A percentile compares a stretch with the other conserved stretches of the same genome.
These are phyloP conservation scores for Lacanobia wlatinum DNA, from an alignment of 2,888 invertebrate genomes.

Conservation along the genomic window DNA sequence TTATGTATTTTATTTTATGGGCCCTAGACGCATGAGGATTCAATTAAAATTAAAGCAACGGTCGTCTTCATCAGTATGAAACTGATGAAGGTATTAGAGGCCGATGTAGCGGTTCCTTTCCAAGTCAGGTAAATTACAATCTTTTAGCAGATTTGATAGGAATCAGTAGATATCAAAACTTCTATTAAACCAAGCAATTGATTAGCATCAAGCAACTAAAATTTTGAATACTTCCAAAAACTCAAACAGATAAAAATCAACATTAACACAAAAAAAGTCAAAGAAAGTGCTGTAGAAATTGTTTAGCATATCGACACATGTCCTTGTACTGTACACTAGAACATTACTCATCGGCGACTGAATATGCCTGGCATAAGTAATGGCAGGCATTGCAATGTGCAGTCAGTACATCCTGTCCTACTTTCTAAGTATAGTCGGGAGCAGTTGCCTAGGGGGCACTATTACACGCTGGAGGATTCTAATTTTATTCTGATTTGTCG, in stretches of 20 bases:
- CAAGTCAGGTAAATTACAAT: too few species aligned
- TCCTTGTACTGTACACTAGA: constrained; percentile 63
- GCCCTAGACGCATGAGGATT: too few species aligned
- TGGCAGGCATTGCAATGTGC: constrained; percentile 60
- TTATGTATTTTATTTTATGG: too few species aligned
- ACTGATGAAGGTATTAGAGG: too few species aligned
- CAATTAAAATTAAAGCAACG: too few species aligned
- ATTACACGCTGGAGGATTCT: constrained; percentile 10
- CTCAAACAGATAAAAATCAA: background rate
- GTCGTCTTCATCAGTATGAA: too few species aligned
- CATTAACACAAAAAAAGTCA: constrained; percentile 7
- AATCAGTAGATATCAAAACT: too few species aligned
- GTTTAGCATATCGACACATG: constrained; percentile 52
- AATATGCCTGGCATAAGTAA: constrained; percentile 63
- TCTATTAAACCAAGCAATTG: background rate
- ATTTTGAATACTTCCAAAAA: constrained; percentile 3
- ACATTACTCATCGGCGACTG: constrained; percentile 60
- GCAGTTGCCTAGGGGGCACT: constrained; percentile 16
- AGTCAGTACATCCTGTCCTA: constrained; percentile 79
- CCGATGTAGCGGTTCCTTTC: too few species aligned
- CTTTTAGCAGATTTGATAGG: too few species aligned
- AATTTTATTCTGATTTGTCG: background rate
- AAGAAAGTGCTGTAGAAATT: constrained; percentile 61
- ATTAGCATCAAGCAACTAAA: too few species aligned
- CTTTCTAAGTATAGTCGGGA: constrained; percentile 79